Evolutionary conservation across 2,797 vertebrate genomes (phyloP).

Genomic region (Forpus xanthops): DNA sequence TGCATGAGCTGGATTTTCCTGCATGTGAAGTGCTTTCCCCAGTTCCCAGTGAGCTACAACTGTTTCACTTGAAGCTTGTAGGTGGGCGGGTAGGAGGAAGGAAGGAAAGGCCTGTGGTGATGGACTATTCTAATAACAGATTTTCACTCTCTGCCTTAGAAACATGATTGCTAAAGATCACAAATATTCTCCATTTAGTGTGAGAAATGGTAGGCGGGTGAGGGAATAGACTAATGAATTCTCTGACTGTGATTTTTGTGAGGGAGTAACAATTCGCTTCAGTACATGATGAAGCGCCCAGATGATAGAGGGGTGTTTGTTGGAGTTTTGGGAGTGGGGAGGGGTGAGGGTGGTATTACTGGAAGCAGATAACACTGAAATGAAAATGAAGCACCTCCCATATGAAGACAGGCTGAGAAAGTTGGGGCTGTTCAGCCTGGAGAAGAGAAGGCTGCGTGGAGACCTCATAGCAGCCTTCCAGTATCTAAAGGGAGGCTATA

Average conservation of each 20-base stretch:
- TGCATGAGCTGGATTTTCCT: fast-evolving
- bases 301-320: background rate
- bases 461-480: too few relatives aligned
- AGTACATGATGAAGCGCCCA: background rate
- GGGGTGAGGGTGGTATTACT: background rate
- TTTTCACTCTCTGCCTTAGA: background rate
- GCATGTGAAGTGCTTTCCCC: background rate
- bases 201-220: conserved; percentile 30
- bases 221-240: conserved; percentile 25
- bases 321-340: background rate
- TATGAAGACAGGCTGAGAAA: too few relatives aligned
- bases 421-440: too few relatives aligned
- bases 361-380: background rate
- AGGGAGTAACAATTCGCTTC: conserved; percentile 22
- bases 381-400: too few relatives aligned
- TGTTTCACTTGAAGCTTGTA: background rate
- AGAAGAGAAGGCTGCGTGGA: too few relatives aligned
- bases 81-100: background rate
- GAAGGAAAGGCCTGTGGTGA: background rate
- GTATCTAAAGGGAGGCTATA: too few relatives aligned
- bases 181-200: background rate
- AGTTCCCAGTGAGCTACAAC: background rate
- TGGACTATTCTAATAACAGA: background rate
- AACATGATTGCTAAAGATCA: background rate
- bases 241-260: background rate